These are phyloP conservation scores for Pollachius pollachius DNA, from an alignment of 2,113 vertebrate genomes.

Conservation along the genomic window DNA sequence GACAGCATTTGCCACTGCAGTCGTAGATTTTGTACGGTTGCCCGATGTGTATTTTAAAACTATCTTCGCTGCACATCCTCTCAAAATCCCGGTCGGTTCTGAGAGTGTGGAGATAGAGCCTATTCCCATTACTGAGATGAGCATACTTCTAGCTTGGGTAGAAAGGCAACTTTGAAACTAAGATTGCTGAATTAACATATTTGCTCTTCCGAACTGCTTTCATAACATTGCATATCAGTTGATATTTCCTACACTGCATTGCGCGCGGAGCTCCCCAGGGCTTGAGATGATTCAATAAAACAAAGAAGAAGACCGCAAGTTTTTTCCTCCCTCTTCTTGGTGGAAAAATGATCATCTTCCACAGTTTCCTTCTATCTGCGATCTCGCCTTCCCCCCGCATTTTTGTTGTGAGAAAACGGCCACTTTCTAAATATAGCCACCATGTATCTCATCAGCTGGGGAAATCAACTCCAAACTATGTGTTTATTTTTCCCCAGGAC, in stretches of 20 bases:
- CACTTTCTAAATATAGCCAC: constrained; percentile 55
- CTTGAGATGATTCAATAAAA: constrained; percentile 58
- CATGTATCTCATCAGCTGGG: constrained; percentile 54
- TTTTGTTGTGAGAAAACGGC: constrained; percentile 56
- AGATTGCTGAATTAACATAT: constrained; percentile 50
- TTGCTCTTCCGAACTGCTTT: constrained; percentile 51
- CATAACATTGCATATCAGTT: constrained; percentile 13
- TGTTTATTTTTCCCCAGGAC: constrained; percentile 62
- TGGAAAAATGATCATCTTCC: constrained; percentile 52
- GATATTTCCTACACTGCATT: constrained; percentile 4
- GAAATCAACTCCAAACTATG: constrained; percentile 36
- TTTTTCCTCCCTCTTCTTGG: constrained; percentile 43
- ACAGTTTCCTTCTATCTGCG: constrained; percentile 38
- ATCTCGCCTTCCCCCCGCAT: constrained; percentile 2
- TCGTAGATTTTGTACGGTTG: constrained; percentile 24
- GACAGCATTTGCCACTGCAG: constrained; percentile 7
- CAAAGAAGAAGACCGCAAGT: constrained; percentile 46
- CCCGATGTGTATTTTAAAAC: constrained; percentile 27
- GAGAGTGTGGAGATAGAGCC: too few relatives aligned
- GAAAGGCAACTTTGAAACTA: constrained; percentile 23
- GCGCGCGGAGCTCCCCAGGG: constrained; percentile 41
- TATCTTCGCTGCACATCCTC: constrained; percentile 6
- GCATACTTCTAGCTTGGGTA: not conserved
- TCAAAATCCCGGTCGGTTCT: not conserved
- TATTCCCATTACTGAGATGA: not conserved